These are phyloP conservation scores for Peromyscus melanophrys DNA, from an alignment of 2,797 vertebrate species.

Conservation along the genomic window DNA sequence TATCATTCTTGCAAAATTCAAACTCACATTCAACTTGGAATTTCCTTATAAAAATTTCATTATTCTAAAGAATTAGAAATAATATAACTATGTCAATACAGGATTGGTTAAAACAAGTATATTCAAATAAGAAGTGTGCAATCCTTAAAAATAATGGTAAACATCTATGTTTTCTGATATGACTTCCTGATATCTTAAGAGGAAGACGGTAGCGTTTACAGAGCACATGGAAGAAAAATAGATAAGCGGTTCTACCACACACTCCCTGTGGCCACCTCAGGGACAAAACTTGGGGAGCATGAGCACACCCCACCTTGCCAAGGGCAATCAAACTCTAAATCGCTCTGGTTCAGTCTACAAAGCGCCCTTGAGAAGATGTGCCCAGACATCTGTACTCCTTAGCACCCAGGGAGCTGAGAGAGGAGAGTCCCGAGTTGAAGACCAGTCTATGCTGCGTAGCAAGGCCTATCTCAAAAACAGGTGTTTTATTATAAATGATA, in stretches of 20 bases:
- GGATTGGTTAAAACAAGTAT: slow-evolving; percentile 19
- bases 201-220: slow-evolving; percentile 34
- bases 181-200: slow-evolving; percentile 18
- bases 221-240: not conserved
- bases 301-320: not conserved
- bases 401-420: not conserved
- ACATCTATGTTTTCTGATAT: slow-evolving; percentile 4
- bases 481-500: slow-evolving; percentile 14
- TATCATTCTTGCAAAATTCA: slow-evolving; percentile 49
- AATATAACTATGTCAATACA: not conserved
- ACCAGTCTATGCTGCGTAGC: not conserved
- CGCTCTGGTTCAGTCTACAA: not conserved
- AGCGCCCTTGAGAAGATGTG: not conserved
- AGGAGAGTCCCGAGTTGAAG: not conserved
- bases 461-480: not conserved
- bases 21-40: slow-evolving; percentile 49
- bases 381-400: not conserved
- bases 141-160: slow-evolving; percentile 63
- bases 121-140: slow-evolving; percentile 27
- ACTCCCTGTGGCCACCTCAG: not conserved
- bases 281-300: not conserved
- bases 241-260: not conserved
- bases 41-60: slow-evolving; percentile 62
- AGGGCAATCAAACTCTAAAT: not conserved
- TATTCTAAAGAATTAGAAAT: slow-evolving; percentile 53